phyloP scores from a whole-genome alignment of 2,888 invertebrate genomes.

The Zhuqinia jingwanae region DNA sequence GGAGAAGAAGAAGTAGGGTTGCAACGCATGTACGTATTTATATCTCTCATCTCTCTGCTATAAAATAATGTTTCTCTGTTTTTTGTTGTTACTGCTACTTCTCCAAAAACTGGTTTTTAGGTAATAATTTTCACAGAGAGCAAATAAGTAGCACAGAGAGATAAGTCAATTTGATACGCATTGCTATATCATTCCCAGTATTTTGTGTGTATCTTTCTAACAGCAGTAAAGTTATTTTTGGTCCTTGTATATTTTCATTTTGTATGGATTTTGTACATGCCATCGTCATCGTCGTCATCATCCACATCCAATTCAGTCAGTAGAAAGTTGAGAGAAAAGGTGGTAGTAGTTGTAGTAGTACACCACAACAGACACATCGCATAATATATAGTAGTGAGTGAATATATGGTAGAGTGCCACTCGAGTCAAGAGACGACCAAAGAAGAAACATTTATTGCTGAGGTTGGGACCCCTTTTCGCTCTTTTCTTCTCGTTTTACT shows the following conservation, averaged over 20 bases:
- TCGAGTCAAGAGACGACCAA: conserved; percentile 5
- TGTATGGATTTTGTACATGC: conserved; percentile 22
- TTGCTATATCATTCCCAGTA: conserved; percentile 11
- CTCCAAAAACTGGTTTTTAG: neutral
- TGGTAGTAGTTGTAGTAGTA: conserved; percentile 29
- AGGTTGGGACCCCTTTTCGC: conserved; percentile 23
- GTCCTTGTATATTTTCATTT: neutral
- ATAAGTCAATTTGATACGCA: conserved; percentile 46
- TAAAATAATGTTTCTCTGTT: conserved; percentile 9
- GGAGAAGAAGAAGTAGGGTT: neutral
- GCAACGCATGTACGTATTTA: no score
- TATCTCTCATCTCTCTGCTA: no score
- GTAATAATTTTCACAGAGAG: conserved; percentile 35
- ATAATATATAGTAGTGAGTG: neutral
- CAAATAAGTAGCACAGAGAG: conserved; percentile 32
- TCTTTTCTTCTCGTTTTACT: neutral
- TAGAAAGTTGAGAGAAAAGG: conserved; percentile 4
- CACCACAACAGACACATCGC: neutral
- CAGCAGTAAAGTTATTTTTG: conserved; percentile 13
- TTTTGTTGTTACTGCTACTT: neutral
- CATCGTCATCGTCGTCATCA: conserved; percentile 14
- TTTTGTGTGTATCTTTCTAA: conserved; percentile 14
- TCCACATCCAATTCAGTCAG: neutral
- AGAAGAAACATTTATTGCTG: conserved; percentile 32
- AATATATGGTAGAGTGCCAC: neutral